phyloP scores from a whole-genome alignment of 2,797 vertebrate species.

The Protosalanx chinensis region DNA sequence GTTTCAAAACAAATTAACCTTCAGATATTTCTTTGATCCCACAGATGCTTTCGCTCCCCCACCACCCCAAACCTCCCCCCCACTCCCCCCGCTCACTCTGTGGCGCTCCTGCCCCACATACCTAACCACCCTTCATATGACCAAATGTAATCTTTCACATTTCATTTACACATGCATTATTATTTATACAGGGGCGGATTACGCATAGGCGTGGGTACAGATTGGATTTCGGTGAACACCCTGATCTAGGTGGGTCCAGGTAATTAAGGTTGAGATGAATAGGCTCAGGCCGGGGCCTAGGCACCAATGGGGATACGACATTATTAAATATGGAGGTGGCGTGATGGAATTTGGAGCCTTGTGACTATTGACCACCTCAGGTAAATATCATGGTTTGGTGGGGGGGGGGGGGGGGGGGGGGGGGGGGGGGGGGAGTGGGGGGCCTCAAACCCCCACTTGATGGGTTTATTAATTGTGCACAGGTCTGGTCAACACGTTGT shows the following conservation, averaged over 20 bases:
- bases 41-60: conserved; percentile 20
- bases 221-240: conserved; percentile 59
- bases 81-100: background rate
- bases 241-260: conserved; percentile 40
- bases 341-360: conserved; percentile 54
- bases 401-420: conserved; percentile 39
- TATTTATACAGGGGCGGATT: conserved; percentile 59
- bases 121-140: conserved; percentile 35
- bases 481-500: conserved; percentile 9
- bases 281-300: conserved; percentile 42
- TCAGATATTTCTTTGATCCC: conserved; percentile 60
- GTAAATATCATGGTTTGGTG: conserved; percentile 50
- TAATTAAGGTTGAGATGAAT: conserved; percentile 62
- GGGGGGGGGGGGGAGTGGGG: conserved; percentile 35
- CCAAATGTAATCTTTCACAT: conserved; percentile 62
- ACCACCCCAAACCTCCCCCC: background rate
- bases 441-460: conserved; percentile 29
- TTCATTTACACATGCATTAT: conserved; percentile 62
- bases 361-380: conserved; percentile 51
- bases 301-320: conserved; percentile 40
- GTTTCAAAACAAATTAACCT: conserved; percentile 69
- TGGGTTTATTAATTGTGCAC: conserved; percentile 52
- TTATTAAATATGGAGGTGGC: conserved; percentile 61
- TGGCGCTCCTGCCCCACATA: background rate
- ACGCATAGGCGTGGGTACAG: conserved; percentile 51